Percentiles rank a stretch among this genome's conserved stretches.
Evolutionary conservation across 2,888 invertebrate species (phyloP).

Genomic region (Geophilus truncorum): DNA sequence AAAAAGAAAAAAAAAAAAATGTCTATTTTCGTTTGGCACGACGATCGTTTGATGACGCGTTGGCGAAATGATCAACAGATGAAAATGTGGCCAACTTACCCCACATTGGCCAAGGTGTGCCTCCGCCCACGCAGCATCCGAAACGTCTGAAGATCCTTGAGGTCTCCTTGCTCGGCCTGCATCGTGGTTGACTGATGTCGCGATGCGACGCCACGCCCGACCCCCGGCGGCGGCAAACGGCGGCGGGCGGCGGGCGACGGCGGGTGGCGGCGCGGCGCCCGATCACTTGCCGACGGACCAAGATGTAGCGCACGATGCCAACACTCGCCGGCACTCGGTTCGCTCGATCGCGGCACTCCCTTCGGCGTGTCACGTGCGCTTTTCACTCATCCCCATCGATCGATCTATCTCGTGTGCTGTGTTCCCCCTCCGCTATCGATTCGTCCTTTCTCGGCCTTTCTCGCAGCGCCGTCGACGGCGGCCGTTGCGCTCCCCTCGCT

Average conservation of each 20-base stretch:
- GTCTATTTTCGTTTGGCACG: background rate
- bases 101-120: constrained; percentile 86
- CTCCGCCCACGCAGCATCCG: constrained; percentile 77
- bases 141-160: constrained; percentile 82
- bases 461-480: background rate
- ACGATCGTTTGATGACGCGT: background rate
- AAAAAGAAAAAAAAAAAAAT: too few species aligned
- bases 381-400: background rate
- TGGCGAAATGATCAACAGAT: background rate
- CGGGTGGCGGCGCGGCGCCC: background rate
- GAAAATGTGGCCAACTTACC: constrained; percentile 59
- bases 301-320: background rate
- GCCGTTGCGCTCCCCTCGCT: background rate
- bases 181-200: constrained; percentile 52
- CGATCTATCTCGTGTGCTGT: background rate
- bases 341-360: background rate
- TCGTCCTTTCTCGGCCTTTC: background rate
- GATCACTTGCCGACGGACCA: background rate
- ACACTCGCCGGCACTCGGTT: background rate
- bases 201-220: background rate
- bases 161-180: constrained; percentile 89
- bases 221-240: background rate
- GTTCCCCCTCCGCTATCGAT: background rate
- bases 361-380: background rate
- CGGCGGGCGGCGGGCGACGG: too few species aligned